phyloP scores from a whole-genome alignment of 2,113 vertebrate species.

The Panurus biarmicus region DNA sequence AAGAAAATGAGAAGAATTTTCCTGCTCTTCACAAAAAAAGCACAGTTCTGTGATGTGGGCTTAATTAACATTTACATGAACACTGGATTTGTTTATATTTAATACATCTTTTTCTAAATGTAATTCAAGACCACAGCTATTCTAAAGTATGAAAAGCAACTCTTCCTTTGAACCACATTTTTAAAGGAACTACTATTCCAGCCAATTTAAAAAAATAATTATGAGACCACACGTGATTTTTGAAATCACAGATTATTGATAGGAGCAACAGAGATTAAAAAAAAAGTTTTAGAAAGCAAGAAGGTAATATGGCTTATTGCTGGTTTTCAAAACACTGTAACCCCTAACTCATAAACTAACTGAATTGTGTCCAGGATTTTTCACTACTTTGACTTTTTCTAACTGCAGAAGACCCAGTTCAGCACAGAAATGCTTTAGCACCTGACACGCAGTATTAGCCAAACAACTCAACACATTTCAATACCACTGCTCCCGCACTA shows the following conservation, averaged over 20 bases:
- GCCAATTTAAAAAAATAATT: not conserved
- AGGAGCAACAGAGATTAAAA: not conserved
- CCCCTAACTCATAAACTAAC: not conserved
- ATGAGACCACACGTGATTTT: not conserved
- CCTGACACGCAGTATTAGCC: not conserved
- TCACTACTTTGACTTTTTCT: not conserved
- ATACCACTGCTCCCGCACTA: not conserved
- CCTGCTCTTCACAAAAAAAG: not conserved
- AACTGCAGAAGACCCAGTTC: not conserved
- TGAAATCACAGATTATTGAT: not conserved
- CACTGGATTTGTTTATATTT: not conserved
- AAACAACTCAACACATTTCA: not conserved
- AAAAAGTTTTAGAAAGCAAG: not conserved
- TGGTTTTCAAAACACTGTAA: not conserved
- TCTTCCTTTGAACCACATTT: not conserved
- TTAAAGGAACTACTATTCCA: not conserved
- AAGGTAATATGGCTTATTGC: not conserved
- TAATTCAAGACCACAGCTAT: constrained; percentile 1
- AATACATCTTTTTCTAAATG: not conserved
- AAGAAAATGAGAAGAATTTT: not conserved
- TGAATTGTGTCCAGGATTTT: not conserved
- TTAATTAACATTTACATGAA: not conserved
- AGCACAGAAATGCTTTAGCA: not conserved
- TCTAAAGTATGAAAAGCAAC: not conserved
- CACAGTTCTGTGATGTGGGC: not conserved